Percentiles rank a stretch among this genome's conserved stretches.
These are phyloP conservation scores for Picathartes gymnocephalus DNA, from an alignment of 2,113 vertebrate species.

Conservation along the genomic window DNA sequence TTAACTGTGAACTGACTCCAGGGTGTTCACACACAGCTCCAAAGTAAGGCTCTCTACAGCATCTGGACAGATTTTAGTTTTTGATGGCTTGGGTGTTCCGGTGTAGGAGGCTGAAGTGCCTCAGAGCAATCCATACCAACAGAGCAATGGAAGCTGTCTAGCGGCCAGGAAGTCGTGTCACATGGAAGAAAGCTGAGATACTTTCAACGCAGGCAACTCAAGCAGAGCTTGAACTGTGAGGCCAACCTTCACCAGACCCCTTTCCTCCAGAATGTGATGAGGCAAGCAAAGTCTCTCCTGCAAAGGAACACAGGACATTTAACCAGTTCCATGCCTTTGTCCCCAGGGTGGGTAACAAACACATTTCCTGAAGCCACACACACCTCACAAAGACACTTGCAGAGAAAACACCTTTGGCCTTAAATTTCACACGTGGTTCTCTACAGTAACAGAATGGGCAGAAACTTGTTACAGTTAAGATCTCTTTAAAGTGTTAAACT, in stretches of 20 bases:
- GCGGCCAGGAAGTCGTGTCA: conserved; percentile 60
- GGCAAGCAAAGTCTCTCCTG: conserved; percentile 97
- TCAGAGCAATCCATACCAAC: conserved; percentile 39
- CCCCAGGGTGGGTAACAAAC: neutral
- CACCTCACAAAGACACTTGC: no score
- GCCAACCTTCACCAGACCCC: conserved; percentile 93
- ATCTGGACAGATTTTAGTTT: conserved; percentile 48
- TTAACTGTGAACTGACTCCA: conserved; percentile 39
- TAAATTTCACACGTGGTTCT: neutral
- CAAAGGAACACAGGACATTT: neutral
- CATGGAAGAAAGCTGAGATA: conserved; percentile 84
- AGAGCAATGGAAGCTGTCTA: neutral
- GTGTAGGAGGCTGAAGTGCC: conserved; percentile 11
- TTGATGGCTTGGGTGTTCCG: conserved; percentile 62
- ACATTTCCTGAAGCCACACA: neutral
- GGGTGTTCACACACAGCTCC: neutral
- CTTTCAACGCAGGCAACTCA: conserved; percentile 82
- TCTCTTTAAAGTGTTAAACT: neutral
- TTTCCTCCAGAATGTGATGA: conserved; percentile 97
- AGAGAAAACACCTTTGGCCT: neutral
- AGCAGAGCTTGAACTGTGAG: conserved; percentile 93
- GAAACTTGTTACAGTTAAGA: neutral
- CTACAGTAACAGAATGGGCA: neutral
- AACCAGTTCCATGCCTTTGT: neutral
- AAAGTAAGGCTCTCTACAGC: conserved; percentile 50